Base-by-base conservation (phyloP, 2,888 invertebrate species). In the Dendrolimus houi region DNA sequence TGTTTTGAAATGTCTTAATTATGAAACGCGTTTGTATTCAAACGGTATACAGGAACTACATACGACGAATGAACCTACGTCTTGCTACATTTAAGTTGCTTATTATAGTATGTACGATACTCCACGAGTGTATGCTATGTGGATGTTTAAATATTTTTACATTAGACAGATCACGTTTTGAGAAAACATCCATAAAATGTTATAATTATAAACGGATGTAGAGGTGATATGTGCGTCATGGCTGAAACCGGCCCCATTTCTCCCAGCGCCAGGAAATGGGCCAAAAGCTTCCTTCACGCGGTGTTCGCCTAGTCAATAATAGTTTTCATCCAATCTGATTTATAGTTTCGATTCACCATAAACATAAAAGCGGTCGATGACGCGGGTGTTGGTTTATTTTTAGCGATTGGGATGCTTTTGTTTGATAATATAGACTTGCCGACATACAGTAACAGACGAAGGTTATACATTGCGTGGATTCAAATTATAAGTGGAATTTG, bases 241-340 rank as follows among this genome's bases (percentile, higher is more conserved):
- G 67, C 63, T 64, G 64, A 61, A 57, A 58, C 57, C 60, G 87
- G 79, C 85, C 87, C 84, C 85, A 83, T 87, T 89, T 83, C 87
- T 74, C 79, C 73, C 69, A 68, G 68, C 74, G 81, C 80, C 87
- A 87, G 89, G 88, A 88, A 89, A 87, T 77, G 78, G 71, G 74
- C 78, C 79, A 75, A 80, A 84, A 83, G 83, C 84, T 87, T 86
- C 86, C 82, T 80, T 79, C 80, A 69, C 77, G 67, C 71, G 72
- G 78, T 84, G 86, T 85, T 87, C 82, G 85, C 81, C 79, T 75
- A 80, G 79, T 84, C 87, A 85, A 87, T 87, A 87, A 88, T 87
- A 87, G 87, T 86, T 76, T 79, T 72, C 73, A 78, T 78, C 74
- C 78, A 74, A 78, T 76, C 72, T 72, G 71, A 73, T 76, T 75